Base-by-base conservation (phyloP, 2,113 vertebrate genomes). In the Nicator chloris region DNA sequence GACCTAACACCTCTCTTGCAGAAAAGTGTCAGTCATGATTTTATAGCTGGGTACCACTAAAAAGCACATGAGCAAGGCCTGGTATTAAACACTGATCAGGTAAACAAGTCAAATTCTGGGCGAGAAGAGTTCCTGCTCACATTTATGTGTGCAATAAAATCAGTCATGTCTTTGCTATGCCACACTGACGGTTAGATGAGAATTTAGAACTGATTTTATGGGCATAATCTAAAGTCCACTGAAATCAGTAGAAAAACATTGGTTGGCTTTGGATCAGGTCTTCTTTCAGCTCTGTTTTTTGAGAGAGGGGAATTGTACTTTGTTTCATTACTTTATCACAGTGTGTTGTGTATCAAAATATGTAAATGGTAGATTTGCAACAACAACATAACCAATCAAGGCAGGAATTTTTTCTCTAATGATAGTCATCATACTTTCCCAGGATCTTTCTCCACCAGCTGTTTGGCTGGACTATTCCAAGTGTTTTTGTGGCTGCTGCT, bases 21-120 rank as follows among this genome's bases (percentile, higher is more conserved):
- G 80, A 90, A 88, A 92, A 83, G 35, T 61, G 91, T 92, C 93
- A 82, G 79, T 93, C 82, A 84, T 86, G 71, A 81, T 87, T 93
- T 96, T 82, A 90, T 82, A 51, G 72, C 60, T 88, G n/a, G 8
- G 15, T 44, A 61, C 64, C 33, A 44, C 86, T 78, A 90, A 90
- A 59, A 20, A 68, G 57, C 82, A 68, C 51, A 82, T 13, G 61
- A 94, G n/a, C 60, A 84, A 92, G 80, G 42, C 30, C 69, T 69
- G 44, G 8, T 86, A 66, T 92, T 86, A 92, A 94, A 88, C 19
- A 26, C 18, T 6, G 14, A 53, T 64, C 4, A 1, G 18, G 39
- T 92, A 96, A 94, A 90, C 28, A 94, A 68, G 69, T 69, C 11
- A 4, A 30, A 84, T 92, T 93, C 44, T 61, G 57, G 12, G n/a